Conservation (phyloP, 2,888 invertebrate genomes). For the Rhagophthalmus giganteus region DNA sequence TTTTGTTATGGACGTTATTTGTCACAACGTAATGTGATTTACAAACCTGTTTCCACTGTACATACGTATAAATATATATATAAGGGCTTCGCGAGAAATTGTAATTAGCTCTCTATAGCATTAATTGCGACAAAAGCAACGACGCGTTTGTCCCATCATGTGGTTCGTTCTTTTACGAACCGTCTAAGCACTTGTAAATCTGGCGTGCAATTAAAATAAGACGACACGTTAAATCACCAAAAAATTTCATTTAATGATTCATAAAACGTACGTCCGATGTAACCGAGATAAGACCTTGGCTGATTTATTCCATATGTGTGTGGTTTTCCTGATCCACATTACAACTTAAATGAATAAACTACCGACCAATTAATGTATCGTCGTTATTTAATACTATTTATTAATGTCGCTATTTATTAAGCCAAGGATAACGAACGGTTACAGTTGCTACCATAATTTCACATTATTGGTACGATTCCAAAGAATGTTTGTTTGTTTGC, state of each 20-base stretch:
- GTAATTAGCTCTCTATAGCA: no score
- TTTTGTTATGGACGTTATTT: not conserved
- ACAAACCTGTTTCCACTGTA: not conserved
- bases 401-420: not conserved
- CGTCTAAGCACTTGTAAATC: not conserved
- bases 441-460: not conserved
- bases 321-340: not conserved
- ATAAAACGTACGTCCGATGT: not conserved
- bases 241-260: not conserved
- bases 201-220: no score
- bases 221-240: no score
- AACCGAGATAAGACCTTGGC: not conserved
- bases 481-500: not conserved
- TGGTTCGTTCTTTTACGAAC: not conserved
- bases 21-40: not conserved
- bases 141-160: no score
- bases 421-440: not conserved
- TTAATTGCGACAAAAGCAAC: no score
- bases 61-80: no score
- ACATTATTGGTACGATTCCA: not conserved
- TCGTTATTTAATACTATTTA: not conserved
- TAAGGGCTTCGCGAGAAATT: not conserved
- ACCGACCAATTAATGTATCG: no score
- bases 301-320: not conserved
- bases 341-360: not conserved